phyloP scores from a whole-genome alignment of 2,113 vertebrate genomes.

The Apodemus speciosus region DNA sequence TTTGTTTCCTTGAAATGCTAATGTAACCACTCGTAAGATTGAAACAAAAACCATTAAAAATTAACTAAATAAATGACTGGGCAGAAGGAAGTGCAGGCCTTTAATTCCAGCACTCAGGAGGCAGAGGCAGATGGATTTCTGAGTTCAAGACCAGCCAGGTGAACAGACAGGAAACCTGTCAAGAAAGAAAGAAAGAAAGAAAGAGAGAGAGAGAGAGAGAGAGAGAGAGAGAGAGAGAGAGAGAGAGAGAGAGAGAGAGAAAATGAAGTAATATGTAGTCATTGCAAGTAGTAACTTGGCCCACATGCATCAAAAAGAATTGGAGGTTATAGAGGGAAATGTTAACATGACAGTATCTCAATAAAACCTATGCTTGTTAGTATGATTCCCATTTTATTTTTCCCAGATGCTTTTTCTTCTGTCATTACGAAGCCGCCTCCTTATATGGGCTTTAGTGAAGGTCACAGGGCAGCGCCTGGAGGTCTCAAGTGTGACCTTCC shows the following conservation, averaged over 20 bases:
- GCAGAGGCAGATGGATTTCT: background rate
- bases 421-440: background rate
- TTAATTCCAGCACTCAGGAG: background rate
- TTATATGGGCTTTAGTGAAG: background rate
- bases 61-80: background rate
- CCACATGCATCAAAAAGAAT: background rate
- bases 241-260: too few species aligned
- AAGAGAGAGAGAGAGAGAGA: too few species aligned
- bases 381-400: background rate
- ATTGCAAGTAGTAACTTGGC: background rate
- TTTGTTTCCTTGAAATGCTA: constrained; percentile 24
- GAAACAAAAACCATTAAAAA: background rate
- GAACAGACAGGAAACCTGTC: too few species aligned
- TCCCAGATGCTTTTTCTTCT: background rate
- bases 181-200: too few species aligned
- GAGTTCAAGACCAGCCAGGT: background rate
- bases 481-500: background rate
- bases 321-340: background rate
- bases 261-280: background rate
- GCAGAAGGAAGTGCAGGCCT: background rate
- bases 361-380: background rate
- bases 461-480: background rate
- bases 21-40: background rate
- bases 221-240: too few species aligned
- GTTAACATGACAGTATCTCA: background rate